Conservation (phyloP, 2,797 vertebrate species). For the Tokudaia tokunoshimensis region DNA sequence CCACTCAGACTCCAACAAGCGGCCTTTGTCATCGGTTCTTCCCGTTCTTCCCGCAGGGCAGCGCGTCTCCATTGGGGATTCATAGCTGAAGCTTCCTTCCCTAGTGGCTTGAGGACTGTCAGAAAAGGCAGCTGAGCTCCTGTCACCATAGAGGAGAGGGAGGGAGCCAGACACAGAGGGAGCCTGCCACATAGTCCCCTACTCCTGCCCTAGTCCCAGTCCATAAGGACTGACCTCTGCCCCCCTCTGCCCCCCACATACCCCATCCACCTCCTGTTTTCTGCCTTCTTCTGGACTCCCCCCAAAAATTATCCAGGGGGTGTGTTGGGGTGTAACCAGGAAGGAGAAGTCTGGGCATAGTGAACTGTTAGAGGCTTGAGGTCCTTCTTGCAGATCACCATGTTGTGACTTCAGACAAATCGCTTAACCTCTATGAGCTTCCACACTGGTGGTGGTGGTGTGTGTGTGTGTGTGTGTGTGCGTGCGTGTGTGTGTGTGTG, state of each 20-base stretch:
- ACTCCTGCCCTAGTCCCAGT: background rate
- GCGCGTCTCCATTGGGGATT: constrained; percentile 60
- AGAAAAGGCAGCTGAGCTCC: constrained; percentile 77
- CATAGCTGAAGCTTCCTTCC: constrained; percentile 53
- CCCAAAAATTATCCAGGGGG: background rate
- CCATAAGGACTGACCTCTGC: background rate
- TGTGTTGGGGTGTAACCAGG: background rate
- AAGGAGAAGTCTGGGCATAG: background rate
- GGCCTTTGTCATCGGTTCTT: background rate
- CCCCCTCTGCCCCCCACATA: no score
- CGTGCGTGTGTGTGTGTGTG: no score
- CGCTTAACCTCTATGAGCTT: constrained; percentile 27
- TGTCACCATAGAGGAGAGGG: background rate
- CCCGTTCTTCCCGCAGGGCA: background rate
- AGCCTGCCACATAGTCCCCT: background rate
- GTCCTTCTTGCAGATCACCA: background rate
- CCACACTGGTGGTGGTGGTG: background rate
- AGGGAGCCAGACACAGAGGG: background rate
- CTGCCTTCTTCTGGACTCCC: background rate
- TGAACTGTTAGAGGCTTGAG: background rate
- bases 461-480: background rate
- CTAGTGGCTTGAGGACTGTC: constrained; percentile 63
- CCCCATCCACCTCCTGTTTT: background rate
- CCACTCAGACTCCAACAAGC: background rate
- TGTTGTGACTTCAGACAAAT: constrained; percentile 27